These are phyloP conservation scores for Sus scrofa DNA, from an alignment of 2,113 vertebrate genomes.

Conservation along the genomic window DNA sequence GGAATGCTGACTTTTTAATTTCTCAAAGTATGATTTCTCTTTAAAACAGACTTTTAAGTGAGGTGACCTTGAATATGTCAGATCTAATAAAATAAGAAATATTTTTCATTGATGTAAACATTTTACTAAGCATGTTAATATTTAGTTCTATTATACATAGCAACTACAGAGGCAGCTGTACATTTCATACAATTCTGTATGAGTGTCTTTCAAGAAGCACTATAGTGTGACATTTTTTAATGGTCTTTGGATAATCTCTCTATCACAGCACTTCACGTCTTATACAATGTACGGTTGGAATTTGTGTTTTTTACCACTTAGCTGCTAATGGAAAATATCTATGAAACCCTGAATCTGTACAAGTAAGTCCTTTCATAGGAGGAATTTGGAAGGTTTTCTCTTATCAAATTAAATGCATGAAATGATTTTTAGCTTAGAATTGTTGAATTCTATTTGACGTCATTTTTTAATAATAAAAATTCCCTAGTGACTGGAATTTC, in stretches of 20 bases:
- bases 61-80: not conserved
- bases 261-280: not conserved
- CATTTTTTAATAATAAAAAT: conserved; percentile 37
- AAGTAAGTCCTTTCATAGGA: conserved; percentile 11
- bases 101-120: not conserved
- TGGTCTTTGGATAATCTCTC: not conserved
- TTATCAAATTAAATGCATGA: not conserved
- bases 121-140: not conserved
- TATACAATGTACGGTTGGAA: not conserved
- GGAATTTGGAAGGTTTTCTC: not conserved
- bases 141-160: not conserved
- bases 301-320: not conserved
- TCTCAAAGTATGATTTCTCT: not conserved
- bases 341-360: not conserved
- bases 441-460: not conserved
- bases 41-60: not conserved
- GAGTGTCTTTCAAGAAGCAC: not conserved
- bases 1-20: not conserved
- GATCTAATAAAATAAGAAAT: not conserved
- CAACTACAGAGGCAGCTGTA: not conserved
- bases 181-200: not conserved
- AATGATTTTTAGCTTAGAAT: conserved; percentile 51
- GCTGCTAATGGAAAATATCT: not conserved
- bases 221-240: not conserved
- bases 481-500: not conserved